phyloP scores from a whole-genome alignment of 2,113 vertebrate genomes.

The Oncorhynchus kisutch region DNA sequence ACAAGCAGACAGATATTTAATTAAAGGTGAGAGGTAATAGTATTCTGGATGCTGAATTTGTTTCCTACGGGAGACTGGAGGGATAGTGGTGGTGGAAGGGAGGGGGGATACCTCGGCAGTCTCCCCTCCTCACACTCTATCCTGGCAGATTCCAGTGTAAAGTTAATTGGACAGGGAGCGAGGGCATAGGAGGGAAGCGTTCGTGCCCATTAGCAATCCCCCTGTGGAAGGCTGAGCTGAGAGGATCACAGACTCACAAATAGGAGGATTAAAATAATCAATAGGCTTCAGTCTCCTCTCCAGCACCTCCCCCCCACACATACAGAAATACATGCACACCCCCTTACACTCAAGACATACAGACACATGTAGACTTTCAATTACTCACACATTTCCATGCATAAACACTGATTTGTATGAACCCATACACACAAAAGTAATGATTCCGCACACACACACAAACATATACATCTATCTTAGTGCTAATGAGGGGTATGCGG shows the following conservation, averaged over 20 bases:
- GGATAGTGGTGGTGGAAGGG: conserved; percentile 25
- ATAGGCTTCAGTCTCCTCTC: conserved; percentile 62
- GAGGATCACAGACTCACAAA: conserved; percentile 77
- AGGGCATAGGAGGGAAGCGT: conserved; percentile 63
- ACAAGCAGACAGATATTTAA: conserved; percentile 51
- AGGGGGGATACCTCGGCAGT: conserved; percentile 24
- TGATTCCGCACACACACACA: conserved; percentile 32
- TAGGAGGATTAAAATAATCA: conserved; percentile 79
- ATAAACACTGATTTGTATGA: conserved; percentile 10
- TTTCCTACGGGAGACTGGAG: conserved; percentile 34
- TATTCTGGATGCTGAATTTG: conserved; percentile 41
- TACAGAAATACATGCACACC: too few relatives aligned
- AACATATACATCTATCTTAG: not conserved
- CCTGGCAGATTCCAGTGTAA: conserved; percentile 53
- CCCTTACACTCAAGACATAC: not conserved
- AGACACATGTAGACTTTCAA: conserved; percentile 1
- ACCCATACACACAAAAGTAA: conserved; percentile 31
- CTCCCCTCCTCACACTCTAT: conserved; percentile 25
- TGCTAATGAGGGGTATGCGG: conserved; percentile 33
- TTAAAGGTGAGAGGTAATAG: conserved; percentile 53
- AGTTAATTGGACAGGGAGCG: conserved; percentile 73
- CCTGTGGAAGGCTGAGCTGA: conserved; percentile 60
- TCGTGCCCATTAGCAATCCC: conserved; percentile 73
- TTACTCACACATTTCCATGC: not conserved
- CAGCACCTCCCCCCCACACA: conserved; percentile 2